A percentile compares a stretch with the other conserved stretches of the same genome.
Evolutionary conservation across 2,888 invertebrate species (phyloP).

Genomic region (Lycocerus yunnanus): DNA sequence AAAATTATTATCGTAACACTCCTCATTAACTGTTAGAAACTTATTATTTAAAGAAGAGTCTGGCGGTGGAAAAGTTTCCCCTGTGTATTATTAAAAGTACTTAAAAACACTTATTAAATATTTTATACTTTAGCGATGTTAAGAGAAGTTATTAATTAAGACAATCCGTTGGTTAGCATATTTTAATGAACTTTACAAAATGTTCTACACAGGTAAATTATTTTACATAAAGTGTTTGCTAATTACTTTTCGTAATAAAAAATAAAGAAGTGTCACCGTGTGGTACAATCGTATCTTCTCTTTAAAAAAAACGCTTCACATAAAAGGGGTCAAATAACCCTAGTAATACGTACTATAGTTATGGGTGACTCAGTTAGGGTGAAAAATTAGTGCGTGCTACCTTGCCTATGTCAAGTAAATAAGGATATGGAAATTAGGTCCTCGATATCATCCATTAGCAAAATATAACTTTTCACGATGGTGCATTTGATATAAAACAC

Average conservation of each 20-base stretch:
- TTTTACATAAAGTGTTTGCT: background rate
- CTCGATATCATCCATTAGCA: slow-evolving; percentile 30
- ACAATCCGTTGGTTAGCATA: background rate
- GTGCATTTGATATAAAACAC: slow-evolving; percentile 10
- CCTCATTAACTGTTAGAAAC: background rate
- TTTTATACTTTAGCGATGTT: background rate
- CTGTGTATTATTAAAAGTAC: background rate
- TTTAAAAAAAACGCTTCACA: slow-evolving; percentile 27
- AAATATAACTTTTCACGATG: slow-evolving; percentile 24
- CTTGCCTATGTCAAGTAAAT: slow-evolving; percentile 27
- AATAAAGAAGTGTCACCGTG: background rate
- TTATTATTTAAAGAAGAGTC: background rate
- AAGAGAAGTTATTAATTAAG: background rate
- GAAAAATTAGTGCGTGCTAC: slow-evolving; percentile 25
- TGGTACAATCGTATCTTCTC: background rate
- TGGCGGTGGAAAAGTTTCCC: background rate
- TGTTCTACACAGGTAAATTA: background rate
- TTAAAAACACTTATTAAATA: background rate
- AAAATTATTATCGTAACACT: background rate
- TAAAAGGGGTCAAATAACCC: slow-evolving; percentile 39
- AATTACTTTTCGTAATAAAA: background rate
- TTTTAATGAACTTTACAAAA: background rate
- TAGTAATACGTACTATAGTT: slow-evolving; percentile 6
- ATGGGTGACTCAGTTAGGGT: slow-evolving; percentile 19
- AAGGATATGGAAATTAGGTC: slow-evolving; percentile 39